Evolutionary conservation across 2,797 vertebrate species (phyloP).

Genomic region (Rhinoraja longicauda): DNA sequence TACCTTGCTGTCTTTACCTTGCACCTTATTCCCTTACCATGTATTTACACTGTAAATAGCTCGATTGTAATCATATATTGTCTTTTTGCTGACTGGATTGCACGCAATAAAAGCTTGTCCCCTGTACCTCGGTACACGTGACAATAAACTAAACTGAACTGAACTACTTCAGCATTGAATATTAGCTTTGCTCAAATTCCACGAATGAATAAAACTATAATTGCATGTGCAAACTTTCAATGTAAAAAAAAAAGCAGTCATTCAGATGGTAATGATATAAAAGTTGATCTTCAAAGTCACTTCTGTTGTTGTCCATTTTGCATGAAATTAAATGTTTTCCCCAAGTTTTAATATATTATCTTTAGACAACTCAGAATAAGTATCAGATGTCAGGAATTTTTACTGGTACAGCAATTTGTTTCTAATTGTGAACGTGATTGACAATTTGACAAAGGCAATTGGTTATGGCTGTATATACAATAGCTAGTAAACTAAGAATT

Average conservation of each 20-base stretch:
- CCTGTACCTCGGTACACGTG: too few species aligned
- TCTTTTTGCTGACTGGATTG: too few species aligned
- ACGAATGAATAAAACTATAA: too few species aligned
- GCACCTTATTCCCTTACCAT: too few species aligned
- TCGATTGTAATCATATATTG: too few species aligned
- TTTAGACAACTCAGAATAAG: background rate
- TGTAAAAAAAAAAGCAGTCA: background rate
- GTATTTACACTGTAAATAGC: too few species aligned
- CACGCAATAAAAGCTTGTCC: too few species aligned
- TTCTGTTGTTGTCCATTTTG: background rate
- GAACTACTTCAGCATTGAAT: too few species aligned
- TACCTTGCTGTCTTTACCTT: too few species aligned
- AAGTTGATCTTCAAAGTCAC: background rate
- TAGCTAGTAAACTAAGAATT: background rate
- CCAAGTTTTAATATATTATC: background rate
- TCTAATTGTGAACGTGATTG: background rate
- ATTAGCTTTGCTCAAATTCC: too few species aligned
- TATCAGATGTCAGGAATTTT: background rate
- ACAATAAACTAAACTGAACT: too few species aligned
- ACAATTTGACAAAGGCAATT: background rate
- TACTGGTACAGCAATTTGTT: background rate
- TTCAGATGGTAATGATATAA: background rate
- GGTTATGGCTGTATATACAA: background rate
- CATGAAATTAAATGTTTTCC: background rate
- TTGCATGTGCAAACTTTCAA: background rate